Percentiles rank a stretch among this genome's conserved stretches.
Conservation (phyloP, 2,797 vertebrate species). For the Sarcophilus harrisii region DNA sequence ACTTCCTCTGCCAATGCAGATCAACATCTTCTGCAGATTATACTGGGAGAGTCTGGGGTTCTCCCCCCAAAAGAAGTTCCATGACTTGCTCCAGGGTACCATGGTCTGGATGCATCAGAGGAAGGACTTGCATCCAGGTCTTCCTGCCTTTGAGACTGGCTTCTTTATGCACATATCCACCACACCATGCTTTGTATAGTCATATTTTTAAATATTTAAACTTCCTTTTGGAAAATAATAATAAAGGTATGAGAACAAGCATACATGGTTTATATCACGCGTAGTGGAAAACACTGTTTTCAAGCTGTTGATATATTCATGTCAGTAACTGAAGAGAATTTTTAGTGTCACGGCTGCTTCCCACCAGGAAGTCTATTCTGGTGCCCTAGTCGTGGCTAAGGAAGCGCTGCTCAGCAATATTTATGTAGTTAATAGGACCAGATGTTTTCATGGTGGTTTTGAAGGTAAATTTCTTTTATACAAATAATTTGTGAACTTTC, state of each 20-base stretch:
- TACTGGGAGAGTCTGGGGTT: background rate
- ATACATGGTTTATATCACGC: background rate
- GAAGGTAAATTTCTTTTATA: background rate
- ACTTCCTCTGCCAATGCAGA: background rate
- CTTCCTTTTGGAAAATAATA: background rate
- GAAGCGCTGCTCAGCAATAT: background rate
- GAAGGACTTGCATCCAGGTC: background rate
- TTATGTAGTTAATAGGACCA: background rate
- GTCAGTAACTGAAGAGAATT: conserved; percentile 21
- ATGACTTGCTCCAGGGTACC: background rate
- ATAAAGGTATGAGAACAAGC: conserved; percentile 14
- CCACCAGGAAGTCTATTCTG: background rate
- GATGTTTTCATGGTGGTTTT: conserved; percentile 6
- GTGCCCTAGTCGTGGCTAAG: background rate
- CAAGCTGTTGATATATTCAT: background rate
- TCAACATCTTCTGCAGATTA: background rate
- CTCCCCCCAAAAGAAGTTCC: background rate
- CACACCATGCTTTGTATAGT: background rate
- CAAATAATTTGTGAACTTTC: background rate
- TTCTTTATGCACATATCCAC: background rate
- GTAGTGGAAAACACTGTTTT: background rate
- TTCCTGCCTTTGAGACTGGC: background rate
- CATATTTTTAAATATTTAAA: conserved; percentile 45
- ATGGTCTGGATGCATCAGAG: background rate
- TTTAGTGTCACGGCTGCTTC: background rate